Base-by-base conservation (phyloP, 2,797 vertebrate genomes). In the Lepilemur ruficaudatus region DNA sequence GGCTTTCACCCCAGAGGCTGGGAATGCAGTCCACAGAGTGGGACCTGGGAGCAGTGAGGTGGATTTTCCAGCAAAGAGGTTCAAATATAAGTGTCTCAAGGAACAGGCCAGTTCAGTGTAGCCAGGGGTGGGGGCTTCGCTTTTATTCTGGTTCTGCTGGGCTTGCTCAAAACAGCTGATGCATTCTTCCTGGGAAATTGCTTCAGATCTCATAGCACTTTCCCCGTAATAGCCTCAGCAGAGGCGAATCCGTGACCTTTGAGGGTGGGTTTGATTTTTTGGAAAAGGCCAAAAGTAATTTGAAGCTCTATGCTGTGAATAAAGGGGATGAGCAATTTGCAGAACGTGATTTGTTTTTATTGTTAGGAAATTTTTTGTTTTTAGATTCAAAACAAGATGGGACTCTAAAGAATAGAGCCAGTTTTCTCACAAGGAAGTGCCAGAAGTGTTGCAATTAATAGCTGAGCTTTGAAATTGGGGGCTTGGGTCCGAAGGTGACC, bases 231-330 rank as follows among this genome's bases (percentile, higher is more conserved):
- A 91, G 79, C 83, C 76, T 95, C 0, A 2, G 46, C 70, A 23
- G 43, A 81, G 79, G 93, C 15, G 23, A 86, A 87, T 94, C 79
- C 93, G 94, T 97, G 97, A 97, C 97, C 93, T 97, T 87, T 96
- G 85, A 96, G 91, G 95, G 93, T 97, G 93, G 91, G 96, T 96
- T 96, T 93, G 96, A 95, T 91, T 94, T 97, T 97, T 95, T 94
- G n/a, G 86, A 90, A 97, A 97, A 98, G 96, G 96, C 89, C 96
- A 96, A 88, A 83, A 95, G 95, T 94, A 89, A 97, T 97, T 87
- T 96, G 95, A 95, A 95, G 76, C 75, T 73, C 28, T 97, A 89
- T 96, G 89, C 73, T 94, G 80, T 73, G 89, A 95, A 95, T 91
- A 94, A 84, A 96, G 22, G 87, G 35, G 84, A 89, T 73, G 67